Conservation (phyloP, 2,888 invertebrate species). For the Synergus umbraculus region DNA sequence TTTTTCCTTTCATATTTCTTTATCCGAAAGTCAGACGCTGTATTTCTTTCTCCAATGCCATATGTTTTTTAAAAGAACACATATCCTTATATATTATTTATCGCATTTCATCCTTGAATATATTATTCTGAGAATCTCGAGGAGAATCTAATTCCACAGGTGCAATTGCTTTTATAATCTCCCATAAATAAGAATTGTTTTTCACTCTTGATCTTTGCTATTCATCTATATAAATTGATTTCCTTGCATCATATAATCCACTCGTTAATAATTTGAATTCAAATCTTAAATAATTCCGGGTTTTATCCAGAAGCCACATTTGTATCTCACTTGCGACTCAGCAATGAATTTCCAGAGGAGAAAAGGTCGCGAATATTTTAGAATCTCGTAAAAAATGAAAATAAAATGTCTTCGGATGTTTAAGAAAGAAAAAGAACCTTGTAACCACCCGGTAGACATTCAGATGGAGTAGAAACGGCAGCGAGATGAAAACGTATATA, state of each 20-base stretch:
- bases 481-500: not conserved
- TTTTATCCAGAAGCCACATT: not conserved
- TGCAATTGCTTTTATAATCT: too few relatives aligned
- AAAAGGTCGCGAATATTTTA: not conserved
- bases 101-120: not conserved
- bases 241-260: not conserved
- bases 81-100: not conserved
- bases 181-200: too few relatives aligned
- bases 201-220: too few relatives aligned
- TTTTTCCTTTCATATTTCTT: not conserved
- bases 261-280: not conserved
- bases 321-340: not conserved
- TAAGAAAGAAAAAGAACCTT: conserved; percentile 2
- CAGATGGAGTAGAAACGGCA: not conserved
- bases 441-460: not conserved
- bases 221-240: too few relatives aligned
- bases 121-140: not conserved
- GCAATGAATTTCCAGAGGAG: not conserved
- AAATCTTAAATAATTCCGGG: not conserved
- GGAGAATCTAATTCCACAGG: too few relatives aligned
- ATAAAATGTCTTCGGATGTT: not conserved
- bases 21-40: not conserved
- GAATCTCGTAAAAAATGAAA: not conserved
- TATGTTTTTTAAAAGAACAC: not conserved
- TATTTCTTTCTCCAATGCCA: not conserved